Evolutionary conservation across 2,888 invertebrate genomes (phyloP).

Genomic region (Sarcophaga rosellei): DNA sequence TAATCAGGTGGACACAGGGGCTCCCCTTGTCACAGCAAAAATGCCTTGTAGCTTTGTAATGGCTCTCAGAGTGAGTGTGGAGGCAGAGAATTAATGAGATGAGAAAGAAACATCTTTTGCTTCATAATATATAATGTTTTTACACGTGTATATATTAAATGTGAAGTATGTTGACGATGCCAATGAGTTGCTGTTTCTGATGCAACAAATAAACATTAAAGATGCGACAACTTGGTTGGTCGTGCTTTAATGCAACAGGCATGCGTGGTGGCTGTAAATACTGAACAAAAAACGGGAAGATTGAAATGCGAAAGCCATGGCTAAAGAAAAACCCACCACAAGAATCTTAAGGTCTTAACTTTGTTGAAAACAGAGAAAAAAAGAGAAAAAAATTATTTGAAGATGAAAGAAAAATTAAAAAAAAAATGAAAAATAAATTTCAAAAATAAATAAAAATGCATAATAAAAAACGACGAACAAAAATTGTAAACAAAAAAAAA

Average conservation of each 20-base stretch:
- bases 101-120: too few species aligned
- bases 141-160: background rate
- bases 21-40: background rate
- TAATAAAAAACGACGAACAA: slow-evolving; percentile 32
- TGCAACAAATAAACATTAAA: slow-evolving; percentile 56
- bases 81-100: too few species aligned
- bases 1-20: slow-evolving; percentile 32
- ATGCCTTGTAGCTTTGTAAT: too few species aligned
- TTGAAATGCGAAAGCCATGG: slow-evolving; percentile 39
- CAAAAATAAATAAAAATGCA: slow-evolving; percentile 34
- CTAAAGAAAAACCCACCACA: slow-evolving; percentile 50
- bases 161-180: slow-evolving; percentile 31
- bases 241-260: slow-evolving; percentile 59
- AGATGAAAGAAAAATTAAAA: background rate
- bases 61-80: too few species aligned
- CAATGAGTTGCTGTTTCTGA: slow-evolving; percentile 1
- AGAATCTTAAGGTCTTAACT: slow-evolving; percentile 64
- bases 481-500: slow-evolving; percentile 53
- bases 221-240: slow-evolving; percentile 66
- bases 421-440: background rate
- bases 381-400: too few species aligned
- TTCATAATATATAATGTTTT: background rate
- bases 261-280: slow-evolving; percentile 66
- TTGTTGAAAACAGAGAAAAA: background rate
- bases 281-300: slow-evolving; percentile 41